phyloP scores from a whole-genome alignment of 2,797 vertebrate genomes.

The Microchirus variegatus region DNA sequence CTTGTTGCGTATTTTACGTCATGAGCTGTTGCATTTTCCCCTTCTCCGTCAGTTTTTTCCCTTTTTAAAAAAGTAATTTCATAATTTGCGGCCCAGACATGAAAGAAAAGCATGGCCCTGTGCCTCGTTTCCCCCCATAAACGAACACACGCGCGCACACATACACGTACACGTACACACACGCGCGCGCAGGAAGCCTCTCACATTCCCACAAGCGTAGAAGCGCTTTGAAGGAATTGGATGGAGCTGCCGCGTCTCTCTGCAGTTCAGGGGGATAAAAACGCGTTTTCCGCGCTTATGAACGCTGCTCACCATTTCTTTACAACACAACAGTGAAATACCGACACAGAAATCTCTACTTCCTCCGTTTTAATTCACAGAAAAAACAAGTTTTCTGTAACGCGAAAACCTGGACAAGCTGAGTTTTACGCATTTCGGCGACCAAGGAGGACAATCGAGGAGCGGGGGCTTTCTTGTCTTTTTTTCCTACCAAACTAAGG shows the following conservation, averaged over 20 bases:
- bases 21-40: neutral
- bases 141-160: neutral
- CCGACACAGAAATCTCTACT: neutral
- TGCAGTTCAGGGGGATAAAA: constrained; percentile 32
- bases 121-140: constrained; percentile 33
- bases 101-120: constrained; percentile 26
- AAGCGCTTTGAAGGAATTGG: constrained; percentile 48
- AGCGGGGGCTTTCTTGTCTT: neutral
- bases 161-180: neutral
- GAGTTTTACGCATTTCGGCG: constrained; percentile 53
- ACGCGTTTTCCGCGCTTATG: neutral
- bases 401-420: neutral
- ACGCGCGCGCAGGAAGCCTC: constrained; percentile 23
- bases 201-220: constrained; percentile 52
- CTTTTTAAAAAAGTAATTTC: constrained; percentile 3
- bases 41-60: neutral
- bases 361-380: neutral
- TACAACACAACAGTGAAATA: neutral
- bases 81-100: constrained; percentile 11
- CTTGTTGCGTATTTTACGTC: constrained; percentile 10
- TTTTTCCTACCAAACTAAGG: neutral
- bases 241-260: constrained; percentile 43
- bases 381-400: constrained; percentile 48
- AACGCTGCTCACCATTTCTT: neutral
- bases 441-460: constrained; percentile 1